A percentile compares a stretch with the other conserved stretches of the same genome.
Conservation (phyloP, 2,888 invertebrate species). For the Dynastes tityus region DNA sequence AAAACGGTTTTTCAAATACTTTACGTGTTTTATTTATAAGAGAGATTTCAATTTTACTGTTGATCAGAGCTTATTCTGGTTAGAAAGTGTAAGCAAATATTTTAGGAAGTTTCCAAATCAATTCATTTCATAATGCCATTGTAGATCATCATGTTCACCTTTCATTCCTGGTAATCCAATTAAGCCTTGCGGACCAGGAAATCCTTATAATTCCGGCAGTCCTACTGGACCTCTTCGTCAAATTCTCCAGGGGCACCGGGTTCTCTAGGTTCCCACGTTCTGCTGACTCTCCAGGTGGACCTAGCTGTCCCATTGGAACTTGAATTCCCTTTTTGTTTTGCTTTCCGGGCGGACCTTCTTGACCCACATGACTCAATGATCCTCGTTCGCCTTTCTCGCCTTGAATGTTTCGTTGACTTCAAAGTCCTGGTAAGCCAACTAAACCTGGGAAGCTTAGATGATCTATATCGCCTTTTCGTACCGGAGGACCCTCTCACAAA, state of each 20-base stretch:
- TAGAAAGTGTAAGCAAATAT: too few species aligned
- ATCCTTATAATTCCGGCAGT: constrained; percentile 79
- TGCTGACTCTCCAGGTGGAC: constrained; percentile 87
- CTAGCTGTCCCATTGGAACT: constrained; percentile 82
- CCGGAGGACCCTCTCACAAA: constrained; percentile 75
- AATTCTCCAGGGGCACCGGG: constrained; percentile 80
- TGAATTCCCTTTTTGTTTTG: constrained; percentile 82
- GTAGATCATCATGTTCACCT: constrained; percentile 77
- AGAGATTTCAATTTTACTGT: too few species aligned
- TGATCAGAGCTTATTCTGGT: too few species aligned
- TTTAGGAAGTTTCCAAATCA: too few species aligned
- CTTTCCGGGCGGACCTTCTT: constrained; percentile 83
- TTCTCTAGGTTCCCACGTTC: constrained; percentile 88
- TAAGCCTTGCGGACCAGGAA: constrained; percentile 80
- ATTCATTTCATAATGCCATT: too few species aligned
- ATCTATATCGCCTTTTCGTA: constrained; percentile 80
- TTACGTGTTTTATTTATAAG: too few species aligned
- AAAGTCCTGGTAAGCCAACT: constrained; percentile 80
- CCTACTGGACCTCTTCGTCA: constrained; percentile 85
- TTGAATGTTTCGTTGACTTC: constrained; percentile 78
- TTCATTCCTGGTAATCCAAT: constrained; percentile 75
- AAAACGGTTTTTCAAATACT: too few species aligned
- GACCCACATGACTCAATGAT: constrained; percentile 78
- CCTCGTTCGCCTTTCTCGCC: constrained; percentile 88
- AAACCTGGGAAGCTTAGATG: constrained; percentile 81